These are phyloP conservation scores for Camelus bactrianus DNA, from an alignment of 2,113 vertebrate genomes.

Conservation along the genomic window DNA sequence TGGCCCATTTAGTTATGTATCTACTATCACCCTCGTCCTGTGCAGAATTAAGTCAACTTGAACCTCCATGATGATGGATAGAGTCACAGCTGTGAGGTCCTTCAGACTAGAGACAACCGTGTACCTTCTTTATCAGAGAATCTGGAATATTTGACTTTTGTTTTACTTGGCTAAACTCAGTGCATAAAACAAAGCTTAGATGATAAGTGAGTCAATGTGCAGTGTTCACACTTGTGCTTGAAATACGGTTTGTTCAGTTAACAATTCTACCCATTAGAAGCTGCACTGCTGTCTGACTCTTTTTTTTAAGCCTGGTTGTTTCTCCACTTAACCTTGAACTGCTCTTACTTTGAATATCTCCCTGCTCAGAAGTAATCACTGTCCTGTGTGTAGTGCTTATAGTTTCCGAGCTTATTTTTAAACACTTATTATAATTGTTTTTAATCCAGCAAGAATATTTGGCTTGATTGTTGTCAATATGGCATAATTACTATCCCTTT, in stretches of 20 bases:
- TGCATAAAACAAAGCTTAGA: neutral
- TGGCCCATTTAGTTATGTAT: rapidly evolving
- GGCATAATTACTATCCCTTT: neutral
- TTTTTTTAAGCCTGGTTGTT: neutral
- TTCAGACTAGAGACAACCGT: neutral
- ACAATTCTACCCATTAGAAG: neutral
- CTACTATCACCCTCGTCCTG: neutral
- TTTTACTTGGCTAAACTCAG: neutral
- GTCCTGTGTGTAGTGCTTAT: neutral
- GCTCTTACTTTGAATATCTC: neutral
- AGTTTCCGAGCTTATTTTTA: neutral
- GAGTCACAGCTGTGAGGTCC: neutral
- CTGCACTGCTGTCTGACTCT: neutral
- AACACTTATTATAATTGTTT: neutral
- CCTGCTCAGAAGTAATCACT: neutral
- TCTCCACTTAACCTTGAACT: neutral
- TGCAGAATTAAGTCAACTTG: neutral
- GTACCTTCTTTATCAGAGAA: neutral
- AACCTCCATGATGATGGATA: neutral
- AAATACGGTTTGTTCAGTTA: neutral
- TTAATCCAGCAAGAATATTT: neutral
- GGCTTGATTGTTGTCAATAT: neutral
- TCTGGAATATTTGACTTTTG: neutral
- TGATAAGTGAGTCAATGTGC: neutral
- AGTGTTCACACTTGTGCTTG: neutral